Percentiles rank a stretch among this genome's conserved stretches.
Evolutionary conservation across 2,888 invertebrate genomes (phyloP).

Genomic region (Caprella mutica): DNA sequence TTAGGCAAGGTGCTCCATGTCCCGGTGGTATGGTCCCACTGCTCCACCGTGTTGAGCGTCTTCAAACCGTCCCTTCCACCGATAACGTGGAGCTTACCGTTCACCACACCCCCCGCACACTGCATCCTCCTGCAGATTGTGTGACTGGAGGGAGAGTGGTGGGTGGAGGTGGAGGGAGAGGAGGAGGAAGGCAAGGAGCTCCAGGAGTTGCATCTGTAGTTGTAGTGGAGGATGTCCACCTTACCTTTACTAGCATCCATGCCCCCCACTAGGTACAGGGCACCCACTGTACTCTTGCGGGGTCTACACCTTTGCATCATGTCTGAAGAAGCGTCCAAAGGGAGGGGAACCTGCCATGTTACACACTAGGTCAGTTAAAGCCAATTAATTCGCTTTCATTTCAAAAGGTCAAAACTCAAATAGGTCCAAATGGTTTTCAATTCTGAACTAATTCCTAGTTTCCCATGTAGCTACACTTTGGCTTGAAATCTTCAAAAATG

Average conservation of each 20-base stretch:
- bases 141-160: conserved; percentile 68
- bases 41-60: conserved; percentile 85
- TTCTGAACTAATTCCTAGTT: too few species aligned
- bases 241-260: conserved; percentile 86
- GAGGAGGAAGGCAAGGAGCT: conserved; percentile 68
- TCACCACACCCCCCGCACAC: conserved; percentile 71
- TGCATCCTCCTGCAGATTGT: conserved; percentile 59
- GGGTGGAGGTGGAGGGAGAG: conserved; percentile 67
- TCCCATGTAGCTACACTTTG: too few species aligned
- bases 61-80: conserved; percentile 81
- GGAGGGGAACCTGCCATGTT: conserved; percentile 47
- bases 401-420: too few species aligned
- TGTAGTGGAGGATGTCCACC: conserved; percentile 80
- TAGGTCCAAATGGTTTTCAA: too few species aligned
- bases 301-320: conserved; percentile 72
- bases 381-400: too few species aligned
- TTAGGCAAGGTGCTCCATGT: conserved; percentile 69
- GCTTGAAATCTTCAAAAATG: too few species aligned
- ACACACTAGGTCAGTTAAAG: too few species aligned
- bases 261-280: conserved; percentile 76
- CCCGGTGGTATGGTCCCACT: conserved; percentile 67
- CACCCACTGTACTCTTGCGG: conserved; percentile 80
- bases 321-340: conserved; percentile 66
- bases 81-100: conserved; percentile 63
- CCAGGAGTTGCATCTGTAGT: conserved; percentile 69